These are phyloP conservation scores for Bagarius yarrelli DNA, from an alignment of 2,113 vertebrate genomes.

Conservation along the genomic window DNA sequence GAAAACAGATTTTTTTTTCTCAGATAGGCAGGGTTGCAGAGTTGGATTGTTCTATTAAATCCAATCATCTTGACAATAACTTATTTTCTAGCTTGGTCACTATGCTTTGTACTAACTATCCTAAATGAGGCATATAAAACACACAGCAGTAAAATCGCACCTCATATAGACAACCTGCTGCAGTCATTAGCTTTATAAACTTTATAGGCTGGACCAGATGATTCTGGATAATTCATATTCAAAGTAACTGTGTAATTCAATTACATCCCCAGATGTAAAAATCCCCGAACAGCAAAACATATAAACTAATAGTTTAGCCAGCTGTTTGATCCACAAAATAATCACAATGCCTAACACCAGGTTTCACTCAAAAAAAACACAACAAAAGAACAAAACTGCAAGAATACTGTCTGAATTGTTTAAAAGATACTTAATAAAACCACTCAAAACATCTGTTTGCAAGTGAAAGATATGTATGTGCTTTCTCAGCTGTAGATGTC, in stretches of 20 bases:
- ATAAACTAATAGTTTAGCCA: constrained; percentile 10
- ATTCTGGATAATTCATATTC: background rate
- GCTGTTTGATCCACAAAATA: background rate
- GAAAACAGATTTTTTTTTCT: background rate
- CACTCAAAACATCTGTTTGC: constrained; percentile 37
- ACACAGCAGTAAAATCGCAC: background rate
- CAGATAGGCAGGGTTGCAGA: background rate
- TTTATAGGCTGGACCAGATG: background rate
- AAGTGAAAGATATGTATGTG: constrained; percentile 10
- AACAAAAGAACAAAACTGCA: constrained; percentile 12
- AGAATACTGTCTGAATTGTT: constrained; percentile 20
- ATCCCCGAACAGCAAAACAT: background rate
- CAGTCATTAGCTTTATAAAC: background rate
- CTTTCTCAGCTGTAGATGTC: constrained; percentile 45
- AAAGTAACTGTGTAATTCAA: background rate
- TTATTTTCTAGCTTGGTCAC: background rate
- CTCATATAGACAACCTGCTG: background rate
- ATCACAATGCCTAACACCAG: background rate
- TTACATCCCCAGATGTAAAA: background rate
- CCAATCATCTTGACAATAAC: background rate
- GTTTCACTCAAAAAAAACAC: constrained; percentile 17
- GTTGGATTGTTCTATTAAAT: background rate
- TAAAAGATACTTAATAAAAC: constrained; percentile 32
- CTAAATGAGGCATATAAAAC: background rate
- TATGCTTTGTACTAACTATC: background rate